Evolutionary conservation across 2,888 invertebrate species (phyloP), one percentile per base, ranked within the genome.

Genomic region (Sepiola atlantica): DNA sequence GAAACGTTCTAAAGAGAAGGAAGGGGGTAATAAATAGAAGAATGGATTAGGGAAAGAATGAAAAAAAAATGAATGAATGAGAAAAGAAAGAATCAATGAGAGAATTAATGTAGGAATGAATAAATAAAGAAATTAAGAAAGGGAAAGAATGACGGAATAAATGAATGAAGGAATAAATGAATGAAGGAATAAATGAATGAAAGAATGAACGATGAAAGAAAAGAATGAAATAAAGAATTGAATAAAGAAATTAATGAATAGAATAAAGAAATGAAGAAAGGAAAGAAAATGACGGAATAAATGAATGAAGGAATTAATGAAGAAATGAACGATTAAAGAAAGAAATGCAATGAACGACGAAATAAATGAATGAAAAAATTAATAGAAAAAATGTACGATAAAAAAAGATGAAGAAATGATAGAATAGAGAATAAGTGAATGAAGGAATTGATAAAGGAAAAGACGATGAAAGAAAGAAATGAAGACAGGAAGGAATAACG

Each of bases 401-500:
- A n/a, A 6, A 77, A n/a, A 8, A 10, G 0, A n/a, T 0, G n/a
- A 77, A 16, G 77, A n/a, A n/a, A 10, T 1, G n/a, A 77, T 10
- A 77, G n/a, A 21, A 8, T 21, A 18, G 20, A 20, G 21, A 61
- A 20, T 21, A 21, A 21, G 21, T 2, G 20, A 61, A 21, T 20
- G 61, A 61, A 21, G 21, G 61, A 21, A 21, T 20, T 21, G 21
- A 8, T n/a, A 12, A 77, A 1, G 77, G n/a, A 77, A 14, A 0
- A 77, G n/a, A n/a, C 28, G 8, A 8, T n/a, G 18, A n/a, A 77
- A n/a, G 1, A 10, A n/a, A 18, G 12, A 77, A 77, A 8, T 28
- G 10, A 77, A 2, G 77, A n/a, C 8, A 2, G 0, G 1, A n/a
- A 0, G 0, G 0, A n/a, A n/a, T 14, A n/a, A 77, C 8, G 12